phyloP scores from a whole-genome alignment of 2,797 vertebrate species.

The Sus cebifrons region DNA sequence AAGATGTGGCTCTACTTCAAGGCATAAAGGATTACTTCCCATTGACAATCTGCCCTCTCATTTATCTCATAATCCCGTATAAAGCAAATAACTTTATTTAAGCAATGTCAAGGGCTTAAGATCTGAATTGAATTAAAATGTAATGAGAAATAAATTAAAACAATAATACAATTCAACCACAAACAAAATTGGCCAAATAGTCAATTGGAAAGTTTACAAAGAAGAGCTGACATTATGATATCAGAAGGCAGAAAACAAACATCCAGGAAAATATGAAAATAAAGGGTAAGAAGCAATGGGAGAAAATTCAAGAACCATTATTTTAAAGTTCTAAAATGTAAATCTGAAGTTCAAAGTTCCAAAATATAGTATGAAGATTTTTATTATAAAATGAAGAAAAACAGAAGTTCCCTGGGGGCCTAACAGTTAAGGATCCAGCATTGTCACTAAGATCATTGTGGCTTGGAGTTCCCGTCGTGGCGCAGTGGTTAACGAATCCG shows the following conservation, averaged over 20 bases:
- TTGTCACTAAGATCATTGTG: too few relatives aligned
- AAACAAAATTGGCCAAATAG: not conserved
- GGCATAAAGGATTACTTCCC: too few relatives aligned
- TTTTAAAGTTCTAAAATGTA: not conserved
- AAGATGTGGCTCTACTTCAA: fast-evolving
- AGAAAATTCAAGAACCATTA: not conserved
- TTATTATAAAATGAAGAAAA: not conserved
- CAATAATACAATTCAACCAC: not conserved
- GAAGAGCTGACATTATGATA: not conserved
- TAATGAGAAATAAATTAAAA: not conserved
- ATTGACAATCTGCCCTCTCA: not conserved
- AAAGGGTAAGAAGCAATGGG: not conserved
- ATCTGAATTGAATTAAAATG: not conserved
- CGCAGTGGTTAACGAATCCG: too few relatives aligned
- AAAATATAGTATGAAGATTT: not conserved
- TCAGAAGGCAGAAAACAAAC: not conserved
- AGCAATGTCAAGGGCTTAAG: not conserved
- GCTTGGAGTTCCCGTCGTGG: too few relatives aligned
- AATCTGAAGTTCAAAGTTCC: too few relatives aligned
- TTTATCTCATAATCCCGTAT: too few relatives aligned
- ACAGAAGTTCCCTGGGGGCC: too few relatives aligned
- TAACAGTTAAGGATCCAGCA: too few relatives aligned
- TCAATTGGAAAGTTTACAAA: not conserved
- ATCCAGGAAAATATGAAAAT: not conserved
- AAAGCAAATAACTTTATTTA: not conserved